phyloP scores from a whole-genome alignment of 1,140 invertebrate species.

The Chrysopa pallens region DNA sequence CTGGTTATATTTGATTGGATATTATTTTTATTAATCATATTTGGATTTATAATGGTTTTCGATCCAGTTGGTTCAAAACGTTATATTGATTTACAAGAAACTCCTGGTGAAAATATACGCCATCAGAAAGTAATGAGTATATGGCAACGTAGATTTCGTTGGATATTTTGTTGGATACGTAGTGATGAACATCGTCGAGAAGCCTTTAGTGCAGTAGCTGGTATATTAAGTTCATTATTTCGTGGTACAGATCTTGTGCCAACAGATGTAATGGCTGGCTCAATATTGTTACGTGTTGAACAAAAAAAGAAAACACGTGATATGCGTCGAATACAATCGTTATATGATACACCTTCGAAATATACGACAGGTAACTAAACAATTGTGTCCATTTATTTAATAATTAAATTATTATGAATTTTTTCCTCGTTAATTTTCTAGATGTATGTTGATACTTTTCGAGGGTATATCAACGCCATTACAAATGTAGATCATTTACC shows the following conservation, averaged over 20 bases:
- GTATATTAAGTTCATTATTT: constrained; percentile 56
- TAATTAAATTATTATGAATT: too few relatives aligned
- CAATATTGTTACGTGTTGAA: constrained; percentile 55
- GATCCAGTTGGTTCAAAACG: constrained; percentile 57
- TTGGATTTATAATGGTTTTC: constrained; percentile 59
- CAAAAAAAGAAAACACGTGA: constrained; percentile 53
- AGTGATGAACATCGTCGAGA: constrained; percentile 60
- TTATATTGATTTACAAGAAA: constrained; percentile 35
- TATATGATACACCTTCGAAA: constrained; percentile 43
- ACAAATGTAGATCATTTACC: too few relatives aligned
- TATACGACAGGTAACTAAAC: constrained; percentile 36
- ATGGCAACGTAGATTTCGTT: constrained; percentile 51
- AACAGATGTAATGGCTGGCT: constrained; percentile 73
- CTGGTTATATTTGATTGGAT: constrained; percentile 68
- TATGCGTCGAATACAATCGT: constrained; percentile 44
- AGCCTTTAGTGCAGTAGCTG: constrained; percentile 70
- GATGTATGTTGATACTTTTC: too few relatives aligned
- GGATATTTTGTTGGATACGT: constrained; percentile 59
- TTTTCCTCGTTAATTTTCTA: too few relatives aligned
- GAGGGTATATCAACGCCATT: too few relatives aligned
- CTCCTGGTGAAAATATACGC: constrained; percentile 30
- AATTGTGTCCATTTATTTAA: too few relatives aligned
- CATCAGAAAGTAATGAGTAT: constrained; percentile 42
- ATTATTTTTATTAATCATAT: constrained; percentile 48
- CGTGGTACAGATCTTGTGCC: constrained; percentile 73